Base-by-base conservation (phyloP, 2,797 vertebrate genomes). In the Acipenser transmontanus region DNA sequence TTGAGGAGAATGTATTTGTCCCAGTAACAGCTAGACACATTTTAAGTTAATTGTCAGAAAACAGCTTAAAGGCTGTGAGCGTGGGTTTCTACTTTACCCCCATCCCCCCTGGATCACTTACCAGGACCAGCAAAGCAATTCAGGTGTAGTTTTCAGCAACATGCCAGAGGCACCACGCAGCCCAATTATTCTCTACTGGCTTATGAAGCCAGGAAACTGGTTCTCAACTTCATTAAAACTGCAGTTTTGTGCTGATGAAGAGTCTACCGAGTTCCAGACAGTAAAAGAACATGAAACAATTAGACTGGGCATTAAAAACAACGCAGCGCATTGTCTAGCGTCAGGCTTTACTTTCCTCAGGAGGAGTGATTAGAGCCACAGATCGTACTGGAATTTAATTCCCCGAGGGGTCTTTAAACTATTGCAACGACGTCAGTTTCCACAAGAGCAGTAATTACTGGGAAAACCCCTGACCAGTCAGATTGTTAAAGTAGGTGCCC, bases 151-250 rank as follows among this genome's bases (percentile, higher is more conserved):
- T 89, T 89, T 85, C 85, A 83, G 85, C 85, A 87, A 87, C 86
- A 91, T 80, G 87, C 85, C 87, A 82, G 83, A 72, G 77, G 87
- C 86, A 83, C 85, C 82, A 83, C 84, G 70, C 89, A 88, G 84
- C 78, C 87, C 89, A 91, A 91, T 89, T 91, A 90, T 89, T 91
- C 88, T 84, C 82, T 83, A 83, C 85, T 87, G 79, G 81, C 86
- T 83, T n/a, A 84, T 80, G 85, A 87, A 88, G 84, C 83, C 85
- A 61, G 68, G 84, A 87, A 85, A 84, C 82, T 83, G 34, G 86
- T 85, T 85, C 83, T 84, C 84, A 84, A 82, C 81, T 90, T 91
- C 87, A 89, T 90, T 90, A 89, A 82, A 88, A 87, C 84, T 83
- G 85, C 82, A 80, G 84, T 79, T 86, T 85, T 13, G 81, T 79